Conservation (phyloP, 2,797 vertebrate species). For the Etheostoma perlongum region DNA sequence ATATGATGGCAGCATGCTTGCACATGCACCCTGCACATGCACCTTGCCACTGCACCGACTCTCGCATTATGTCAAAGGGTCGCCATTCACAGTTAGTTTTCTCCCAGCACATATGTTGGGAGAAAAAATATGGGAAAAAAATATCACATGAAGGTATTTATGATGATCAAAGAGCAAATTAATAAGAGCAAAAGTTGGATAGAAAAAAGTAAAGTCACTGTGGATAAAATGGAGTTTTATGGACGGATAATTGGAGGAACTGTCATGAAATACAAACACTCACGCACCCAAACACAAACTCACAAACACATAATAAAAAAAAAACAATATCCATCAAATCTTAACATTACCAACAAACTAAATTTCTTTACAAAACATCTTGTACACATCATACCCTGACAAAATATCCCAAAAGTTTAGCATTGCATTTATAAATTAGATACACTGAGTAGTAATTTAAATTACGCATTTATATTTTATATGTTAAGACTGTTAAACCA, state of each 20-base stretch:
- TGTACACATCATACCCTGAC: slow-evolving; percentile 74
- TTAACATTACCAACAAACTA: slow-evolving; percentile 68
- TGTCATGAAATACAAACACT: slow-evolving; percentile 39
- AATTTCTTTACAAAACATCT: slow-evolving; percentile 78
- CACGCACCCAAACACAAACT: slow-evolving; percentile 47
- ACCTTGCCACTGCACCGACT: slow-evolving; percentile 46
- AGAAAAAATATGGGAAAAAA: slow-evolving; percentile 44
- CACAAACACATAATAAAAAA: slow-evolving; percentile 55
- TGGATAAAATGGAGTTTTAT: slow-evolving; percentile 39
- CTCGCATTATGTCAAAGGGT: slow-evolving; percentile 60
- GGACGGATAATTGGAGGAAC: slow-evolving; percentile 62
- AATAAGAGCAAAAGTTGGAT: slow-evolving; percentile 28
- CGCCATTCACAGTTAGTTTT: slow-evolving; percentile 72
- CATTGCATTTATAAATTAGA: slow-evolving; percentile 86
- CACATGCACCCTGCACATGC: slow-evolving; percentile 72
- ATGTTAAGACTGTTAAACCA: slow-evolving; percentile 77
- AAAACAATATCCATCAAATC: slow-evolving; percentile 68
- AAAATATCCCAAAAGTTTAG: slow-evolving; percentile 81
- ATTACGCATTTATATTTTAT: slow-evolving; percentile 83
- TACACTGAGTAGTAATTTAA: slow-evolving; percentile 82
- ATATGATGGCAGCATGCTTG: slow-evolving; percentile 67
- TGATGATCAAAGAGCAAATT: slow-evolving; percentile 42
- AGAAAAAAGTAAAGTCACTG: slow-evolving; percentile 45
- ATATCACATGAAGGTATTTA: slow-evolving; percentile 33
- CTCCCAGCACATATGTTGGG: slow-evolving; percentile 53